Base-by-base conservation (phyloP, 2,113 vertebrate species). In the Gallinago media region DNA sequence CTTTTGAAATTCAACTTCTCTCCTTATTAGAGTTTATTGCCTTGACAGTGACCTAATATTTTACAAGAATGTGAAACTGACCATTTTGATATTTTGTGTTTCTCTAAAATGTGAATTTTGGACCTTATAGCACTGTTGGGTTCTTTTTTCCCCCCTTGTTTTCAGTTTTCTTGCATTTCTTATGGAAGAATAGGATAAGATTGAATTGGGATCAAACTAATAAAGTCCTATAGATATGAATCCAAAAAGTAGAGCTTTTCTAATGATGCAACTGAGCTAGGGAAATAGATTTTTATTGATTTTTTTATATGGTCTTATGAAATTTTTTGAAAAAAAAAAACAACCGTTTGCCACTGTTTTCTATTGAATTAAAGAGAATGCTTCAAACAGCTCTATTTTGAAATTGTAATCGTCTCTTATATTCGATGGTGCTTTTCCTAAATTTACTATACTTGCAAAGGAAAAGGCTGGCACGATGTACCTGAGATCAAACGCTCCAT, bases 211-310 rank as follows among this genome's bases (percentile, higher is more conserved):
- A 83, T 74, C 32, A 92, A 83, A 76, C 19, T 29, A 83, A 62
- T 75, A 76, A 77, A 87, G 14, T 62, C 15, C 17, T 12, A 77
- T 22, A 82, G 94, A 59, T 70, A 88, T 7, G 27, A 93, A 44
- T 79, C 5, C 3, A 82, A 85, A 96, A 95, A 63, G 1, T 46
- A 12, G 20, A 93, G 50, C 40, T 88, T 78, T 78, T 62, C 18
- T 66, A 93, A 93, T 59, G 42, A 66, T 79, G 59, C 22, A 82
- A 22, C 12, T 1, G 1, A 79, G 15, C 71, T 83, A 85, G 27
- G n/a, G 49, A 95, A 95, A 88, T 29, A 66, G 46, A 79, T 95
- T 92, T 94, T 86, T 54, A 94, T 86, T 36, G 88, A 91, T 88
- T 92, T 78, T 95, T 85, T 88, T 6, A 73, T 73, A 46, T 7